phyloP scores from a whole-genome alignment of 2,888 invertebrate species.

The Choristoneura rosaceana region DNA sequence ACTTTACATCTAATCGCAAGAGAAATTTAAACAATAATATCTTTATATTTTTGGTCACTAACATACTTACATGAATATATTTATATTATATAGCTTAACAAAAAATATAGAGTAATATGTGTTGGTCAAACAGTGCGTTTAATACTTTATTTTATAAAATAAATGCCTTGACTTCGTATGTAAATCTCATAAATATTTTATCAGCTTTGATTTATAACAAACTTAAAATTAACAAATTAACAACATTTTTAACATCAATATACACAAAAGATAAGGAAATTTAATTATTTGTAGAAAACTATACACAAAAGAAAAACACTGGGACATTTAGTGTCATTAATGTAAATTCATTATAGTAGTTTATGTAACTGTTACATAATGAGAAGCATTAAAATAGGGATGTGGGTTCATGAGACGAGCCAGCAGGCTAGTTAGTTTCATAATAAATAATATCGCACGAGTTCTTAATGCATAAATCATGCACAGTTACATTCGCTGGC shows the following conservation, averaged over 20 bases:
- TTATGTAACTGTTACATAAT: too few species aligned
- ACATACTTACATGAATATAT: conserved; percentile 43
- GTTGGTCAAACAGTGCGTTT: conserved; percentile 71
- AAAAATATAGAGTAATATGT: conserved; percentile 52
- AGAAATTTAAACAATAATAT: conserved; percentile 49
- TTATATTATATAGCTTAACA: conserved; percentile 23
- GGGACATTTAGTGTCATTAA: conserved; percentile 21
- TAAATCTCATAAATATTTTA: conserved; percentile 44
- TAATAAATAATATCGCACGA: too few species aligned
- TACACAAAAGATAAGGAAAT: conserved; percentile 19
- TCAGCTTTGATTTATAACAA: conserved; percentile 42
- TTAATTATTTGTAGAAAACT: conserved; percentile 20
- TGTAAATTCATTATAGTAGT: not conserved
- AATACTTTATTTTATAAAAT: conserved; percentile 51
- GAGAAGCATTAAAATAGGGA: too few species aligned
- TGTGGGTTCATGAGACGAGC: too few species aligned
- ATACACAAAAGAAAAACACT: conserved; percentile 38
- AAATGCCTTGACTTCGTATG: conserved; percentile 63
- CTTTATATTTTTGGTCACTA: conserved; percentile 62
- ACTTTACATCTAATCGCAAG: conserved; percentile 58
- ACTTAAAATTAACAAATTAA: conserved; percentile 40
- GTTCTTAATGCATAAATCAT: too few species aligned
- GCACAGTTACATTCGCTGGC: too few species aligned
- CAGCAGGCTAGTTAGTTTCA: too few species aligned
- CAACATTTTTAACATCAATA: conserved; percentile 44